Percentiles rank a stretch among this genome's conserved stretches.
These are phyloP conservation scores for Pantherophis vulpinus DNA, from an alignment of 2,797 vertebrate species.

Conservation along the genomic window DNA sequence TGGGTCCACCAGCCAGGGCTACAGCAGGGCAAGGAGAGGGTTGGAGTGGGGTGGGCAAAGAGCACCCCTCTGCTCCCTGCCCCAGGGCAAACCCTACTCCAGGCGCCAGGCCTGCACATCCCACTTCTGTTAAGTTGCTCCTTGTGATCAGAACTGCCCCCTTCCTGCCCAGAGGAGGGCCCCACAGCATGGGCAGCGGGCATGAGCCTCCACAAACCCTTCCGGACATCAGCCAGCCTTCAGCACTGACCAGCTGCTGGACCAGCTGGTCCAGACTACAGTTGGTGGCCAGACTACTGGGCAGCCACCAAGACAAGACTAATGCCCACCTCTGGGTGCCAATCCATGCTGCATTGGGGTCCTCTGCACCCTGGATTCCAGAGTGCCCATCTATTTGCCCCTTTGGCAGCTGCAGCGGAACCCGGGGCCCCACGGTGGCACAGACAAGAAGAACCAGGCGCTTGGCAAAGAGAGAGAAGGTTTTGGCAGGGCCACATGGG, in stretches of 20 bases:
- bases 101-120: not conserved
- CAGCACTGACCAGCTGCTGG: not conserved
- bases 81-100: not conserved
- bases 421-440: not conserved
- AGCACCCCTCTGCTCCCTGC: not conserved
- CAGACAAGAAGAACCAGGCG: not conserved
- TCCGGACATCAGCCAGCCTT: too few relatives aligned
- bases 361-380: not conserved
- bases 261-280: too few relatives aligned
- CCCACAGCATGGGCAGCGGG: rapidly evolving
- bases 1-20: not conserved
- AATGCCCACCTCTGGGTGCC: not conserved
- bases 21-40: not conserved
- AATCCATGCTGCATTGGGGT: too few relatives aligned
- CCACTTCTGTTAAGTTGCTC: not conserved
- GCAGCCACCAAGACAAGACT: not conserved
- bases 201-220: not conserved
- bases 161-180: too few relatives aligned
- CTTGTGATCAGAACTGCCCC: not conserved
- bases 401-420: too few relatives aligned
- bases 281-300: not conserved
- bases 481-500: not conserved
- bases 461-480: not conserved
- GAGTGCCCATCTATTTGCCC: not conserved
- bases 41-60: not conserved